Base-by-base conservation (phyloP, 2,797 vertebrate species). In the Heteromormyrus szaboi region DNA sequence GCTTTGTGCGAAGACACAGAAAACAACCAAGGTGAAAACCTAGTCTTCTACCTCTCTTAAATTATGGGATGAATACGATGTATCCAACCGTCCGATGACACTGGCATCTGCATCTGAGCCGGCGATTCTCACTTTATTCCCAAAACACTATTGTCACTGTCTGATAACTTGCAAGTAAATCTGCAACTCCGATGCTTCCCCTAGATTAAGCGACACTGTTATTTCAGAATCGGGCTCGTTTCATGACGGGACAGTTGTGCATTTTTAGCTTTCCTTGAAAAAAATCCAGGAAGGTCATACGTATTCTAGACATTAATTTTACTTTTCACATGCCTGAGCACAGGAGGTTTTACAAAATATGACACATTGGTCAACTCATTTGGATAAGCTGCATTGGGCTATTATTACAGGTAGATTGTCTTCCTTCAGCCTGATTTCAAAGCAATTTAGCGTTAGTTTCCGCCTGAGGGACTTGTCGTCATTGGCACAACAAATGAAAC, bases 1-100 rank as follows among this genome's bases (percentile, higher is more conserved):
- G 89, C 51, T 84, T 8, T 53, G 88, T 56, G 14, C 33, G 53
- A 46, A 51, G 86, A 85, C 65, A 87, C 84, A 59, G 53, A 25
- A 86, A 68, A 3, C 85, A 29, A 65, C 54, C 17, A 44, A 37
- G 59, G 33, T 50, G 62, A 54, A 41, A 54, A 85, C 53, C 48
- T 86, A 6, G 41, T n/a, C 25, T 72, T 50, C 76, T 53, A 50
- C 33, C 25, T 68, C n/a, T 72, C 2, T 37, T 85, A 46, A 46
- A 53, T 29, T 54, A n/a, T 72, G 50, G 7, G 37, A 9, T 29
- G 62, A 62, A 62, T 5, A 81, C 22, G 22, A 50, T 4, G 53
- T 37, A 65, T 65, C 48, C 51, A 88, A 4, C n/a, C 50, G 14
- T 54, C 25, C 29, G 51, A 37, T 41, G 81, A 22, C 41, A 22